Evolutionary conservation across 2,797 vertebrate species (phyloP).

Genomic region (Eptatretus atami): DNA sequence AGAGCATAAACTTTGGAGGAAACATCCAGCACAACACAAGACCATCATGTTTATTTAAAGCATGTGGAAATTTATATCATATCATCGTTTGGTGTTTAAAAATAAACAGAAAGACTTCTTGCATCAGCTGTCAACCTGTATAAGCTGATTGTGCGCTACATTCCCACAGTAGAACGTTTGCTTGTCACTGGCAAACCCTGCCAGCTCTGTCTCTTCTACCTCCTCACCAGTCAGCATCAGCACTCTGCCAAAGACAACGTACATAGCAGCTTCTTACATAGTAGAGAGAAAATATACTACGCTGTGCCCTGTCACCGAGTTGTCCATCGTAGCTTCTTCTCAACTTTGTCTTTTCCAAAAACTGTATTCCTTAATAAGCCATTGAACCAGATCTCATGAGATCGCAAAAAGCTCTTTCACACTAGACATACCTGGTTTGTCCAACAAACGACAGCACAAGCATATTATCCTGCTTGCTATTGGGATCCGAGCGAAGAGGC

Average conservation of each 20-base stretch:
- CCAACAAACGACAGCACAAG: slow-evolving; percentile 85
- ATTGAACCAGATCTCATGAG: too few species aligned
- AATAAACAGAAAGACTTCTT: too few species aligned
- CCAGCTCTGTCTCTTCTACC: slow-evolving; percentile 79
- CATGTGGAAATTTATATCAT: too few species aligned
- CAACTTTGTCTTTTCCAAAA: too few species aligned
- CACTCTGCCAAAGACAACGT: slow-evolving; percentile 21
- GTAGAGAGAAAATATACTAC: background rate
- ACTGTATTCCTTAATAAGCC: too few species aligned
- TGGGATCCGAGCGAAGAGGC: slow-evolving; percentile 61
- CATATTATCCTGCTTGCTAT: slow-evolving; percentile 62
- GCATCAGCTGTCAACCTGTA: slow-evolving; percentile 27
- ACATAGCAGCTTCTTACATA: background rate
- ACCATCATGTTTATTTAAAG: too few species aligned
- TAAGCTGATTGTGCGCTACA: slow-evolving; percentile 62
- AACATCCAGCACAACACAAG: too few species aligned
- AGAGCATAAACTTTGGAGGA: too few species aligned
- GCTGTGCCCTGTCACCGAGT: too few species aligned
- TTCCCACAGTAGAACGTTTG: slow-evolving; percentile 97
- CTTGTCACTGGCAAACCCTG: slow-evolving; percentile 80
- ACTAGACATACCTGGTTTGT: slow-evolving; percentile 44
- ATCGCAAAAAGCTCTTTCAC: too few species aligned
- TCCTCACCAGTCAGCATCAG: slow-evolving; percentile 87
- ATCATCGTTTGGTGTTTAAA: too few species aligned
- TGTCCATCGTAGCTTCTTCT: too few species aligned